Base-by-base conservation (phyloP, 2,113 vertebrate genomes). In the Odontophorus gujanensis region DNA sequence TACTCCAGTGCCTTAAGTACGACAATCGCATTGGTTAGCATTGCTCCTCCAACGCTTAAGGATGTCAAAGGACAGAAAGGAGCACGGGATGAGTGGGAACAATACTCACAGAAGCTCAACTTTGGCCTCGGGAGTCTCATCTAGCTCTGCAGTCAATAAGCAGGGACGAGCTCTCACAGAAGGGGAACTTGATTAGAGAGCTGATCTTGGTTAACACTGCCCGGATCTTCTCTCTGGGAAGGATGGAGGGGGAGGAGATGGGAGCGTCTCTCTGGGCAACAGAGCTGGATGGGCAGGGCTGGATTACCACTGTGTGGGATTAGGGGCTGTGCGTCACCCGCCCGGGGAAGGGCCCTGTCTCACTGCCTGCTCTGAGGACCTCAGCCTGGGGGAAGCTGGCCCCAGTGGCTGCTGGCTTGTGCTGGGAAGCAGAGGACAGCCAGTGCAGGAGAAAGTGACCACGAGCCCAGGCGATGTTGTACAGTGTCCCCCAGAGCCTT, bases 161-260 rank as follows among this genome's bases (percentile, higher is more conserved):
- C 67, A 94, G 91, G 72, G 62, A 61, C 24, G 32, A 92, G 92
- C 84, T 92, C 59, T 66, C 7, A 8, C 92, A 96, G 87, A 75
- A 8, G 8, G 72, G 82, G 92, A 91, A 74, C 87, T 92, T 82
- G 92, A 91, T 96, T 89, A 91, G 85, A 76, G 71, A 92, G 76
- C 51, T 96, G 95, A 91, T 95, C 96, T 95, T 34, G 79, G 92
- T 95, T 95, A 95, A 94, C 95, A 77, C 90, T 92, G 78, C 90
- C 92, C 82, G 2, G 90, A 92, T 94, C 95, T 80, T 93, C 93
- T 94, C 32, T 59, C 87, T 82, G 87, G 55, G 53, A 2, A 77
- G 92, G 87, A 22, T 25, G n/a, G 71, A 89, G 79, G 45, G 72
- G 85, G 72, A 92, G 85, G 87, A 96, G 72, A 24, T 82, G 67